Conservation (phyloP, 2,113 vertebrate species). For the Pedionomus torquatus region DNA sequence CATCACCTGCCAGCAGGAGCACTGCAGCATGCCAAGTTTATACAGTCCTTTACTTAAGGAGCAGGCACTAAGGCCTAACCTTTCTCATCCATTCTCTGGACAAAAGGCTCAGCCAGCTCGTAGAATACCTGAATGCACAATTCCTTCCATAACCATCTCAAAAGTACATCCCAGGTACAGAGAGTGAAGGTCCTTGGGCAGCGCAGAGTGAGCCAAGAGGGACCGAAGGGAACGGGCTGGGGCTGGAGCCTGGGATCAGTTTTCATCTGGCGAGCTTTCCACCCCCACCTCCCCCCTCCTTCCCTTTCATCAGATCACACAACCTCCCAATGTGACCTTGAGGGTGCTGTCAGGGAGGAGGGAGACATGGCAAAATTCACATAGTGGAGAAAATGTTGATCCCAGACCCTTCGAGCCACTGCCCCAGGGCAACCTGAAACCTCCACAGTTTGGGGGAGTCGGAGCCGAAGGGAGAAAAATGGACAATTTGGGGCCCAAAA, state of each 20-base stretch:
- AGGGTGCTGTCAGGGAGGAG: background rate
- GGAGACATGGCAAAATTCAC: background rate
- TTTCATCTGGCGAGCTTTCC: background rate
- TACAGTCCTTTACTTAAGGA: background rate
- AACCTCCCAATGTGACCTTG: background rate
- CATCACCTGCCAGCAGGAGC: background rate
- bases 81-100: background rate
- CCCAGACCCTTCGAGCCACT: background rate
- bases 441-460: background rate
- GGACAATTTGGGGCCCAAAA: accelerated
- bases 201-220: accelerated
- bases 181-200: background rate
- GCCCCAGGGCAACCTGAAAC: accelerated
- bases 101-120: background rate
- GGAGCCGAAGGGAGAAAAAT: background rate
- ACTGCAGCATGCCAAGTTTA: background rate
- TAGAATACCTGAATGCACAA: background rate
- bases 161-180: background rate
- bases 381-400: background rate
- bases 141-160: background rate
- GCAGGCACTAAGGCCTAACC: background rate
- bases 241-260: background rate
- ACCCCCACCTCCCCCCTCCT: background rate
- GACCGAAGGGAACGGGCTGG: background rate
- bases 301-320: background rate